Evolutionary conservation across 1,140 invertebrate genomes (phyloP).

Genomic region (Atta cephalotes): DNA sequence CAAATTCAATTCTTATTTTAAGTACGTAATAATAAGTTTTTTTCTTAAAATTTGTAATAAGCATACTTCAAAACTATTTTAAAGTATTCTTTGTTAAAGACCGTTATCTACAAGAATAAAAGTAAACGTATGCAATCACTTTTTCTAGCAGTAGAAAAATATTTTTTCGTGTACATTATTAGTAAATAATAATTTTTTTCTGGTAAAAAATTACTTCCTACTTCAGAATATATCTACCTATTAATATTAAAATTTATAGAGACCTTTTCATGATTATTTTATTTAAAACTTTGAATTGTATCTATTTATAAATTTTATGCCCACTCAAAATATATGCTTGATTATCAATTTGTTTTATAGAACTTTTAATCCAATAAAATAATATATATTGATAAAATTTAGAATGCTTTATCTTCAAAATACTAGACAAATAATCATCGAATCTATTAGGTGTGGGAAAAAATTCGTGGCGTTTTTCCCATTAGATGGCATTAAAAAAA

Average conservation of each 20-base stretch:
- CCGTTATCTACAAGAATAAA: too few species aligned
- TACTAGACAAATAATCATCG: not conserved
- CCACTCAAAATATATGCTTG: not conserved
- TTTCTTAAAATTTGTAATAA: too few species aligned
- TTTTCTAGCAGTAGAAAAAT: too few species aligned
- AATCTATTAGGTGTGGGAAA: not conserved
- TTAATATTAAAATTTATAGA: not conserved
- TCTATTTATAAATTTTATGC: not conserved
- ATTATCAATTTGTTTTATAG: not conserved
- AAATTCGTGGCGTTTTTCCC: too few species aligned
- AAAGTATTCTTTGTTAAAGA: too few species aligned
- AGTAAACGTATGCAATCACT: too few species aligned
- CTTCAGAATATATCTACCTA: not conserved
- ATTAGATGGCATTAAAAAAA: too few species aligned
- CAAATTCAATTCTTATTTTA: too few species aligned
- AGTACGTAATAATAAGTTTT: too few species aligned
- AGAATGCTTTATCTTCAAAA: not conserved
- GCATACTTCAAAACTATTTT: too few species aligned
- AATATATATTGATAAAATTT: constrained; percentile 14
- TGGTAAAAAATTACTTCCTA: not conserved
- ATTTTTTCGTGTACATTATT: not conserved
- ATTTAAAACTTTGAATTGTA: not conserved
- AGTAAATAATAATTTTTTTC: not conserved
- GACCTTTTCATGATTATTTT: not conserved
- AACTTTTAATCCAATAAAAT: not conserved